A percentile compares a stretch with the other conserved stretches of the same genome.
Evolutionary conservation across 1,140 invertebrate species (phyloP).

Genomic region (Aphidius ervi): DNA sequence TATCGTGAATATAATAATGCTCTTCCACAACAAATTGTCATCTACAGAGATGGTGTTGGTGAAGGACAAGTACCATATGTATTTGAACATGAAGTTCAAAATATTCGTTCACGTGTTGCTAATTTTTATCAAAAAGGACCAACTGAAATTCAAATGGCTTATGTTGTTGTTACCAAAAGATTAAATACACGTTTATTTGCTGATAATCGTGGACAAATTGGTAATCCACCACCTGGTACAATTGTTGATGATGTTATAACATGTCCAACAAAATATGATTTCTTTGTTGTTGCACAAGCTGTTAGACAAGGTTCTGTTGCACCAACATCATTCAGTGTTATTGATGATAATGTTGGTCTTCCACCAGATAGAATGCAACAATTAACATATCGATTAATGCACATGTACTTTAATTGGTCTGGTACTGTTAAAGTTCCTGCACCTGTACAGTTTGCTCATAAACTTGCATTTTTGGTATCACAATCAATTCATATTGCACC

Average conservation of each 20-base stretch:
- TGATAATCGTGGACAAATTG: slow-evolving; percentile 26
- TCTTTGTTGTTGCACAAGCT: slow-evolving; percentile 74
- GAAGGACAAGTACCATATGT: slow-evolving; percentile 77
- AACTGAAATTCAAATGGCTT: slow-evolving; percentile 59
- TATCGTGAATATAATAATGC: slow-evolving; percentile 52
- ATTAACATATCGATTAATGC: slow-evolving; percentile 75
- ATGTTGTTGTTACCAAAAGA: slow-evolving; percentile 69
- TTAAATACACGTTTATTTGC: slow-evolving; percentile 68
- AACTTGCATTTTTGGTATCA: slow-evolving; percentile 75
- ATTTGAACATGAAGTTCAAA: slow-evolving; percentile 58
- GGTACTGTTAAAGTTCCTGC: slow-evolving; percentile 80
- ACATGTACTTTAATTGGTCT: slow-evolving; percentile 81
- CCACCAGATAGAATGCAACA: slow-evolving; percentile 67
- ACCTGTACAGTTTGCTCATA: slow-evolving; percentile 83
- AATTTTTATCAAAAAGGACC: slow-evolving; percentile 51
- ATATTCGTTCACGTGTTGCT: slow-evolving; percentile 54
- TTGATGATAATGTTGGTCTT: slow-evolving; percentile 62
- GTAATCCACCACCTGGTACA: slow-evolving; percentile 83
- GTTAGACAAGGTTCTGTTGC: slow-evolving; percentile 76
- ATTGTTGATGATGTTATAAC: slow-evolving; percentile 84
- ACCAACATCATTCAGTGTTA: slow-evolving; percentile 77
- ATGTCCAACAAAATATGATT: slow-evolving; percentile 73
- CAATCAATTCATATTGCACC: slow-evolving; percentile 64
- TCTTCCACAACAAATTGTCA: slow-evolving; percentile 60
- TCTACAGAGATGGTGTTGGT: slow-evolving; percentile 79